Conservation (phyloP, 2,888 invertebrate genomes). For the Limenitis camilla region DNA sequence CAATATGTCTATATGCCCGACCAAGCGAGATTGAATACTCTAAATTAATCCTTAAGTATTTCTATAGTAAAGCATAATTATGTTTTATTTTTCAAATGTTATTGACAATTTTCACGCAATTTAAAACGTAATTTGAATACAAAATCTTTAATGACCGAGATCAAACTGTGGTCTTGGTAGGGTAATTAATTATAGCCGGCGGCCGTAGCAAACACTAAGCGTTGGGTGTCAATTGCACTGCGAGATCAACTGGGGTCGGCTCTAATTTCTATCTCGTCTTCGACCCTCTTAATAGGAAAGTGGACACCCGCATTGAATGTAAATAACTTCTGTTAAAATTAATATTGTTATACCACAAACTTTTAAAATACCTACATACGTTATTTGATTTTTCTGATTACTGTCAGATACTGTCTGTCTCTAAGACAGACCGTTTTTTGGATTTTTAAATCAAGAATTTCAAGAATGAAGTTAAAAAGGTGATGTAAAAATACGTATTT, state of each 20-base stretch:
- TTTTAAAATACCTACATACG: slow-evolving; percentile 14
- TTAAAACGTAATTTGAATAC: slow-evolving; percentile 5
- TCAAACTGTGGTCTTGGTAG: slow-evolving; percentile 35
- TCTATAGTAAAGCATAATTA: slow-evolving; percentile 24
- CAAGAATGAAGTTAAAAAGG: too few relatives aligned
- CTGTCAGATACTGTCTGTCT: too few relatives aligned
- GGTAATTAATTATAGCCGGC: slow-evolving; percentile 50
- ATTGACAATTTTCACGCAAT: neutral
- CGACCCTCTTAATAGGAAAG: slow-evolving; percentile 53
- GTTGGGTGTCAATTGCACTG: slow-evolving; percentile 34
- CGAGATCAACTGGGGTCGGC: slow-evolving; percentile 35
- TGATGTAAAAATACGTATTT: too few relatives aligned
- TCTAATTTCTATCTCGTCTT: slow-evolving; percentile 39
- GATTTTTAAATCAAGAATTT: too few relatives aligned
- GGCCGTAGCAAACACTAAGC: slow-evolving; percentile 36
- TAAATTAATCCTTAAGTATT: slow-evolving; percentile 40
- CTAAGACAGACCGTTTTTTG: too few relatives aligned
- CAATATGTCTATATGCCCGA: slow-evolving; percentile 54
- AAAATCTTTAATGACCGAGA: slow-evolving; percentile 9
- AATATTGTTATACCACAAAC: slow-evolving; percentile 30
- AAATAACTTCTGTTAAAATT: slow-evolving; percentile 49
- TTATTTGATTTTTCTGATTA: slow-evolving; percentile 22
- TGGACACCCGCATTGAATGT: slow-evolving; percentile 60
- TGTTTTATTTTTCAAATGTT: neutral
- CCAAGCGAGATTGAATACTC: slow-evolving; percentile 37